phyloP scores from a whole-genome alignment of 1,140 invertebrate genomes.

The Philotrypesis tridentata region DNA sequence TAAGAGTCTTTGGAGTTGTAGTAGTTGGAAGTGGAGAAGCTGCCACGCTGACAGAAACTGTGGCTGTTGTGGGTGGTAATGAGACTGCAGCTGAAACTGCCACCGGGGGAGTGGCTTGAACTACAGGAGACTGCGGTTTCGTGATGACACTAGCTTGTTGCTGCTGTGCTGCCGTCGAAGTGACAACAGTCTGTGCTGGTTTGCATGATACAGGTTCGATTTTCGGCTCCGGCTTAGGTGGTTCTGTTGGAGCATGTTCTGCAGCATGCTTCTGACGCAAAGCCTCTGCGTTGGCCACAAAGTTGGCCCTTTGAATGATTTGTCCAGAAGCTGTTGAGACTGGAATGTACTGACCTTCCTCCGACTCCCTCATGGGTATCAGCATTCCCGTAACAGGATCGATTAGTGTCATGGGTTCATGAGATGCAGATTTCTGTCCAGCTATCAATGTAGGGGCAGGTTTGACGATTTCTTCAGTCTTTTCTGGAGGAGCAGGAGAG shows the following conservation, averaged over 20 bases:
- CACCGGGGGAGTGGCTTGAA: constrained; percentile 48
- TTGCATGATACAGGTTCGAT: constrained; percentile 51
- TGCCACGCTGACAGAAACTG: constrained; percentile 4
- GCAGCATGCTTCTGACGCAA: not conserved
- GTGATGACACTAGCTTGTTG: constrained; percentile 62
- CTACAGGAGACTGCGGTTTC: constrained; percentile 59
- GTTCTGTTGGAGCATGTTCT: not conserved
- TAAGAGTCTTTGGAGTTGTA: constrained; percentile 70
- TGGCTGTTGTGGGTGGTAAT: constrained; percentile 33
- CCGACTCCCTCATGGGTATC: constrained; percentile 81
- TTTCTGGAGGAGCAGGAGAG: not conserved
- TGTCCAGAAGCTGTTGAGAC: constrained; percentile 69
- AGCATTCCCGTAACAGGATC: constrained; percentile 86
- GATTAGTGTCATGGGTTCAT: constrained; percentile 79
- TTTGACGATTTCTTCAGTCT: constrained; percentile 51
- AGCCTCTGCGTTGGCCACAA: not conserved
- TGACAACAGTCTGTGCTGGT: constrained; percentile 17
- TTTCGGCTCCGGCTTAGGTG: constrained; percentile 18
- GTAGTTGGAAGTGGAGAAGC: constrained; percentile 5
- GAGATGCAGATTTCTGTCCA: constrained; percentile 57
- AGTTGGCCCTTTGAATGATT: constrained; percentile 50
- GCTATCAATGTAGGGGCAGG: constrained; percentile 29
- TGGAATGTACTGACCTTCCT: constrained; percentile 82
- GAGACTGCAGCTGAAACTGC: constrained; percentile 21
- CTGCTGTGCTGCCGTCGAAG: not conserved